Evolutionary conservation across 2,888 invertebrate genomes (phyloP), one percentile per base, ranked within the genome.

Genomic region (Tetranychus piercei): DNA sequence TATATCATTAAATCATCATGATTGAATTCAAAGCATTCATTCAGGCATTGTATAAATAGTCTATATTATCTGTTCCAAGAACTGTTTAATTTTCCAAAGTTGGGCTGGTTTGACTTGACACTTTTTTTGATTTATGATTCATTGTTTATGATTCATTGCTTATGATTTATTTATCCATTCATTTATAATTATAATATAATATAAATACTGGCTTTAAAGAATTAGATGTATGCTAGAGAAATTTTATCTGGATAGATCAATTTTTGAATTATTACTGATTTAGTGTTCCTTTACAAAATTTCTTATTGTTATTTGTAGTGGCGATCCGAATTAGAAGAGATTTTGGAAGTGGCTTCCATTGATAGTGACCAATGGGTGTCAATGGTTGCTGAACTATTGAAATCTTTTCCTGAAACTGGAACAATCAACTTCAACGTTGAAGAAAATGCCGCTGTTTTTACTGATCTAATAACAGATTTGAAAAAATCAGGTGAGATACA

Each of bases 331-430:
- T 83, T 97, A 80, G 94, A 95, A 81, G 94, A 94, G 82, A 94
- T 97, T 78, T 87, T 96, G 79, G 92, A 93, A 83, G 90, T 94
- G 78, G 96, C 94, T 8, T 86, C 90, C 80, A 81, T 82, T 77
- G 81, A 82, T 77, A 90, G 92, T 11, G 96, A 97, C 82, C 87
- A 94, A 80, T 96, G 96, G 96, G 96, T 96, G 64, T 91, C 94
- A 6, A 94, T 94, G 92, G 85, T 96, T 78, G 94, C 92, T 3
- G 95, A 96, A 84, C 90, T 93, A 78, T 89, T 96, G 85, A 92
- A 92, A 82, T 92, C 93, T 0, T 93, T 91, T 82, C 95, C 96
- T 1, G 88, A 90, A 0, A 88, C 90, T 0, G 93, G 94, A 44
- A 90, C 90, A 64, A 86, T 95, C 75, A 94, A 94, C 82, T 90